phyloP scores from a whole-genome alignment of 2,888 invertebrate species.

The Dastarcus helophoroides region DNA sequence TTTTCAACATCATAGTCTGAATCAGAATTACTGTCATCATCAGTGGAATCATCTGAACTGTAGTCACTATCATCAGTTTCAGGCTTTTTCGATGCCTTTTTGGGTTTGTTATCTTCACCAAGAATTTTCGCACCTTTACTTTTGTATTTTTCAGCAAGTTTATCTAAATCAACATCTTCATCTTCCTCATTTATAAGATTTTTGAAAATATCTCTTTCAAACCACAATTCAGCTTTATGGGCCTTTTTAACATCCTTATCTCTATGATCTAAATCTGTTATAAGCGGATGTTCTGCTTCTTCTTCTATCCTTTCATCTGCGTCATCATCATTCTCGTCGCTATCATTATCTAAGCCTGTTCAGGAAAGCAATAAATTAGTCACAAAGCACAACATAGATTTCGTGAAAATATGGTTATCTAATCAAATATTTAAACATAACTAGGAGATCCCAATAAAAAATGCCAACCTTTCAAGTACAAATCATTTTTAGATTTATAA shows the following conservation, averaged over 20 bases:
- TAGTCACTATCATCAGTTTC: conserved; percentile 24
- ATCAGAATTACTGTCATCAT: conserved; percentile 21
- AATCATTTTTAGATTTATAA: no score
- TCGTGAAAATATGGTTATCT: no score
- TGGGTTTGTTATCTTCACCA: conserved; percentile 29
- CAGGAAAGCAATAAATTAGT: no score
- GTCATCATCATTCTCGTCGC: no score
- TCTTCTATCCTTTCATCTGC: no score
- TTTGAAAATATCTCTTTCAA: conserved; percentile 73
- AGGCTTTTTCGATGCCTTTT: conserved; percentile 18
- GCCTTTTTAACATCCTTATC: conserved; percentile 61
- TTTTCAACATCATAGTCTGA: conserved; percentile 42
- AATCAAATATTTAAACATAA: no score
- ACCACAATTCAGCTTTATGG: conserved; percentile 77
- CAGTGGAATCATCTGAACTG: conserved; percentile 26
- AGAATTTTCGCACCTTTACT: conserved; percentile 51
- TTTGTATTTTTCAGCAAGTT: conserved; percentile 58
- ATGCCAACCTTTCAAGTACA: no score
- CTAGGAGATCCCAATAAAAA: no score
- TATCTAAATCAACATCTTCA: conserved; percentile 78
- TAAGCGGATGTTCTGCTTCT: conserved; percentile 50
- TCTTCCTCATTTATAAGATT: conserved; percentile 71
- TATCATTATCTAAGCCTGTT: no score
- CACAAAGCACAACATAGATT: no score
- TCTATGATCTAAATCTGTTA: conserved; percentile 69